Conservation (phyloP, 2,888 invertebrate species). For the Syrista parreyssii region DNA sequence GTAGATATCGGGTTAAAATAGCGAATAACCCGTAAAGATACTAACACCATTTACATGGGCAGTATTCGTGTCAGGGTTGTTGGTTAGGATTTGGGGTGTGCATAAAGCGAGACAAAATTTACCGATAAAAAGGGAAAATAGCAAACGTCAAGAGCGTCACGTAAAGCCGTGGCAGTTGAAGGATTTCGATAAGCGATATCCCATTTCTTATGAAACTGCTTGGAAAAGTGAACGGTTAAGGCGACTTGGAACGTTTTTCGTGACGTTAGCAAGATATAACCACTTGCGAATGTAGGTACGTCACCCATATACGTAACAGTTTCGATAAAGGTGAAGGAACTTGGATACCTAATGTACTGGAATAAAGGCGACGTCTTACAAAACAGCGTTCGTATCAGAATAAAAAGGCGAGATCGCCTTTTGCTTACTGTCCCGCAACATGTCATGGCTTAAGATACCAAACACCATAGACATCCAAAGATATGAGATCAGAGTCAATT, state of each 20-base stretch:
- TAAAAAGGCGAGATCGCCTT: background rate
- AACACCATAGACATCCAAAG: background rate
- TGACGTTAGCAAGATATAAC: background rate
- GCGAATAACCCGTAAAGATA: background rate
- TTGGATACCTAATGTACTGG: constrained; percentile 29
- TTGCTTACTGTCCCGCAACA: constrained; percentile 25
- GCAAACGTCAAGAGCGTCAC: background rate
- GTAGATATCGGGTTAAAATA: background rate
- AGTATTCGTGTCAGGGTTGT: background rate
- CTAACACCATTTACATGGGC: background rate
- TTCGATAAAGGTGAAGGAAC: constrained; percentile 13
- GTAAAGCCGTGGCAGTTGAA: background rate
- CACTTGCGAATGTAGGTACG: constrained; percentile 3
- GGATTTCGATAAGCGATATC: background rate
- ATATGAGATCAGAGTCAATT: background rate
- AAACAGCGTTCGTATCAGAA: constrained; percentile 24
- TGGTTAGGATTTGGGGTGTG: background rate
- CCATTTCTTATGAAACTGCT: constrained; percentile 3
- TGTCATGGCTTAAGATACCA: constrained; percentile 28
- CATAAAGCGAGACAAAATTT: background rate
- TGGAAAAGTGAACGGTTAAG: background rate
- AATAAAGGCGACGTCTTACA: constrained; percentile 30
- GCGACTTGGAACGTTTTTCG: background rate
- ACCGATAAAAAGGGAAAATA: background rate
- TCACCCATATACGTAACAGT: background rate